These are phyloP conservation scores for Rhadinocentrus ornatus DNA, from an alignment of 2,797 vertebrate species.

Conservation along the genomic window DNA sequence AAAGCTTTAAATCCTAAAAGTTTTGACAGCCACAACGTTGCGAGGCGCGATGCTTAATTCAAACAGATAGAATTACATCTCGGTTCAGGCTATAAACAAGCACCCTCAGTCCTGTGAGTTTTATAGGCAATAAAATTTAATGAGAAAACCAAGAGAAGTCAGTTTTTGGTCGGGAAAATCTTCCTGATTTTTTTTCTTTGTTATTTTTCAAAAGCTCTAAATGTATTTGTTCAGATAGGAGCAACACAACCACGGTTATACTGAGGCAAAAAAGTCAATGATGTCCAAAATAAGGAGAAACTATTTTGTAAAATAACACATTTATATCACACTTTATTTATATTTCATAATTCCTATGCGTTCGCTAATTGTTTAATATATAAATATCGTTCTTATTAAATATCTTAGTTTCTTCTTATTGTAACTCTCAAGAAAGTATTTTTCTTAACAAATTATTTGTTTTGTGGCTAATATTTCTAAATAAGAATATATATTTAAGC, in stretches of 20 bases:
- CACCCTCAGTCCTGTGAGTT: slow-evolving; percentile 77
- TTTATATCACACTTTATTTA: background rate
- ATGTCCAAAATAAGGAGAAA: background rate
- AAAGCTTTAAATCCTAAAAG: slow-evolving; percentile 22
- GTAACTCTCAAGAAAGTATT: background rate
- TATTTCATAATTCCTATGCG: background rate
- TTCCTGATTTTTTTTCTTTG: slow-evolving; percentile 78
- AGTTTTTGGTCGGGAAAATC: slow-evolving; percentile 86
- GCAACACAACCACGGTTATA: background rate
- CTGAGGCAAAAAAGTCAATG: background rate
- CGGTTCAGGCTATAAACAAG: slow-evolving; percentile 66
- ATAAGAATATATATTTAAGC: background rate
- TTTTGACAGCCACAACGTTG: slow-evolving; percentile 23
- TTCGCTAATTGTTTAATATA: slow-evolving; percentile 5
- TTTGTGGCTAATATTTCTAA: slow-evolving; percentile 1
- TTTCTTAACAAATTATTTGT: background rate
- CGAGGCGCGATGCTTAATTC: slow-evolving; percentile 43
- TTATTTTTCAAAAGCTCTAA: too few species aligned
- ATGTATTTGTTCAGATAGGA: background rate
- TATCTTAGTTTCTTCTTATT: background rate
- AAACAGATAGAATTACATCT: slow-evolving; percentile 47
- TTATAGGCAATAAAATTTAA: slow-evolving; percentile 90
- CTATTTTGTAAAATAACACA: background rate
- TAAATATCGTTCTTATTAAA: background rate
- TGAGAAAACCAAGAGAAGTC: slow-evolving; percentile 92